Evolutionary conservation across 2,888 invertebrate species (phyloP), one percentile per base, ranked within the genome.

Genomic region (Labia minor): DNA sequence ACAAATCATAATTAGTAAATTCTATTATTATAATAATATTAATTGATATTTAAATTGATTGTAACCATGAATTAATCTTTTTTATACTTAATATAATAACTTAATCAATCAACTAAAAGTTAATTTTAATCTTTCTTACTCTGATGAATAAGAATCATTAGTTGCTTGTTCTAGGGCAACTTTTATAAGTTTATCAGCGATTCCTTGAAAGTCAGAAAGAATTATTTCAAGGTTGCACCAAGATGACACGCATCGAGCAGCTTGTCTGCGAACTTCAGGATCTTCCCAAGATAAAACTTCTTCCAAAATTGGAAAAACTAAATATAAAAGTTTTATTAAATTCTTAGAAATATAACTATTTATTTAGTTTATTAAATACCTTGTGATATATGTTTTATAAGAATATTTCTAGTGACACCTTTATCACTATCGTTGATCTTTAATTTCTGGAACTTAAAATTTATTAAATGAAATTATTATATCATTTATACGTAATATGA

Each of bases 181-280:
- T 21, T 70, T 64, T 16, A 74, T 71, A 64, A 74, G 71, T 64
- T 72, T 69, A 67, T 72, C 69, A 33, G 73, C 72, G 26, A 75
- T 71, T 19, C 69, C 67, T 33, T 73, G 70, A 68, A 72, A 73
- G 19, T 73, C 71, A 1, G 72, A 70, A 14, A 74, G 69, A 19
- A 74, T 71, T 49, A 74, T 71, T 0, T 79, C 84, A 72, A 84
- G 77, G 70, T 85, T 83, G 26, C 87, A 81, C 88, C 88, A 89
- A 64, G 82, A 79, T 37, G 79, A 79, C 11, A 81, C 80, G 74
- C 84, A 84, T 72, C 81, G 80, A 1, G 81, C 79, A 1, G 83
- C 82, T 70, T 83, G 81, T 21, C 64, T 61, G 11, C 26, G 67
- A 11, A 69, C 67, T 63, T 69, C 69, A 14, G 63, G 61, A 67